A percentile compares a stretch with the other conserved stretches of the same genome.
These are phyloP conservation scores for mouse (Mus musculus) DNA, from an alignment of 2,113 vertebrate genomes.

Conservation along the genomic window GRCm39 chr7:49633501-49634000, in stretches of 20 bases:
- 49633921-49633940: no score
- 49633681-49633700: neutral
- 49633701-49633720: neutral
- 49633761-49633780: neutral
- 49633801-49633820: neutral
- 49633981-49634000: neutral
- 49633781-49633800: neutral
- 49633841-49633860: neutral
- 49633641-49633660: no score
- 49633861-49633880: neutral
- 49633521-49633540: neutral
- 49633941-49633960: neutral
- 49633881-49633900: neutral
- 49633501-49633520: neutral
- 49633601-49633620: neutral
- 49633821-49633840: neutral
- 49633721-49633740: neutral
- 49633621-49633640: neutral
- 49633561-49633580: conserved; percentile 24
- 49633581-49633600: neutral
- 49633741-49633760: neutral
- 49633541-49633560: neutral
- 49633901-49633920: neutral
- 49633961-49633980: neutral
- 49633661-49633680: neutral